Evolutionary conservation across 1,140 invertebrate species (phyloP), one percentile per base, ranked within the genome.

Genomic region (Drosophila jambulina): DNA sequence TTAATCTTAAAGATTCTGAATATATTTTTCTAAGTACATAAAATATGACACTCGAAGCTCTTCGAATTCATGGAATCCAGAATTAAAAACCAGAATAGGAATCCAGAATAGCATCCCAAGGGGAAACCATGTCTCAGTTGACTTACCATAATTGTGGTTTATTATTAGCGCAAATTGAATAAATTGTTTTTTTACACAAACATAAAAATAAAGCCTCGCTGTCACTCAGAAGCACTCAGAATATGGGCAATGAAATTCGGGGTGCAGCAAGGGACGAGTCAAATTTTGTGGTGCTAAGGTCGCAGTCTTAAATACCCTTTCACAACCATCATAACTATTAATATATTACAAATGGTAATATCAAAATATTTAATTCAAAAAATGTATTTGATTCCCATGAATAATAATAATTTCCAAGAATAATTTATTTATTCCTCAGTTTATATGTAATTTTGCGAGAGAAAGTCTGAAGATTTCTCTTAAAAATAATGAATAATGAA

Each of bases 101-200:
- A 45, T 43, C 27, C n/a, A 58, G 29, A 54, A 67, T 54, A 61
- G 10, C 19, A 43, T 15, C 12, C 34, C 23, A 51, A 10, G n/a
- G 25, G 27, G 29, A 27, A 75, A 40, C 34, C 36, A 46, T 40
- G 43, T 49, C 12, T 48, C 49, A 77, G 25, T 77, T 70, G 19
- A 6, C 34, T 21, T 38, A 12, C 59, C 40, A 64, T 48, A 62
- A 42, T 53, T 48, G 29, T 27, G 32, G 43, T 59, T 62, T 78
- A 68, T 87, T 68, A 88, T 75, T 57, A 78, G 77, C 75, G 32
- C 68, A 82, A 90, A 90, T 90, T 85, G 81, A 90, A 77, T 90
- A 67, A 85, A 90, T 90, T 90, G 84, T 88, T 88, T 75, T 53
- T 83, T 58, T 68, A 75, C 65, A 38, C 36, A 72, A 59, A 72